Conservation (phyloP, 2,113 vertebrate species). For the Paralichthys olivaceus region DNA sequence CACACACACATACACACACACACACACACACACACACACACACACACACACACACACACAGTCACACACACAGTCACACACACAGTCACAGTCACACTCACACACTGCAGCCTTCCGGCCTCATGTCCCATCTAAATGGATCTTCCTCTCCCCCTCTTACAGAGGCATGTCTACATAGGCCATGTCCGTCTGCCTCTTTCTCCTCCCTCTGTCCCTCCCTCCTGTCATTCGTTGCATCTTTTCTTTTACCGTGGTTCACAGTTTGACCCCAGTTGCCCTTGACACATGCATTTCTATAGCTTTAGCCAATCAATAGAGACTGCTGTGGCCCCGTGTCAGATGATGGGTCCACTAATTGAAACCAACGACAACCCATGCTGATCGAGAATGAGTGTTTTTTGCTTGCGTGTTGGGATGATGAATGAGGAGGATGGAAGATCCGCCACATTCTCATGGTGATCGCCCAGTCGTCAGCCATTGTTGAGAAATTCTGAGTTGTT, state of each 20-base stretch:
- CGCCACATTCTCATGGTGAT: conserved; percentile 70
- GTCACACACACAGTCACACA: too few relatives aligned
- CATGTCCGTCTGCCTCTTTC: conserved; percentile 57
- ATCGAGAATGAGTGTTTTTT: conserved; percentile 46
- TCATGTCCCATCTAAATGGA: conserved; percentile 56
- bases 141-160: conserved; percentile 38
- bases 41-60: too few relatives aligned
- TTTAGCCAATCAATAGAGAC: conserved; percentile 73
- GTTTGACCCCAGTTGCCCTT: conserved; percentile 80
- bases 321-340: conserved; percentile 70
- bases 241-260: conserved; percentile 59
- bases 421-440: conserved; percentile 57
- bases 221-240: conserved; percentile 55
- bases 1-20: conserved; percentile 19
- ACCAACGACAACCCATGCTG: conserved; percentile 61
- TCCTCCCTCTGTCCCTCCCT: conserved; percentile 51
- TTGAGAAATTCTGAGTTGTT: conserved; percentile 21
- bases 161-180: conserved; percentile 45
- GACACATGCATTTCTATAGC: conserved; percentile 73
- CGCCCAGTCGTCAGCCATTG: conserved; percentile 50
- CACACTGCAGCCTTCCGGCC: conserved; percentile 26
- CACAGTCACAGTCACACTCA: conserved; percentile 19
- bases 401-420: conserved; percentile 44
- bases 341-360: conserved; percentile 73
- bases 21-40: neutral